Conservation (phyloP, 2,888 invertebrate genomes). For the Scrobipalpa costella region DNA sequence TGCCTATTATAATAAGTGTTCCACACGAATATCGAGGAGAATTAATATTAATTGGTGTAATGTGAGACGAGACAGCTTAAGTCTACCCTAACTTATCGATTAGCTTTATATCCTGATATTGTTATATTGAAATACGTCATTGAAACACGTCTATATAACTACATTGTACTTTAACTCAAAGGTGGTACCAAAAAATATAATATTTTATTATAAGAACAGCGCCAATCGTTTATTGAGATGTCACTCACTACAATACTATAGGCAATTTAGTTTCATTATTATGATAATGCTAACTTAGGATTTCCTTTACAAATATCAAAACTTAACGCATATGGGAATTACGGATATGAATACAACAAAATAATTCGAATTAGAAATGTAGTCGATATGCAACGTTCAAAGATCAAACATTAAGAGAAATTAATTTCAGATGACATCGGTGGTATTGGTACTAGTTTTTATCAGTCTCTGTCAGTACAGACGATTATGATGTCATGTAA, state of each 20-base stretch:
- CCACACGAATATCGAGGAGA: slow-evolving; percentile 70
- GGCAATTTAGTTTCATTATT: slow-evolving; percentile 67
- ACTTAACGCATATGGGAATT: slow-evolving; percentile 69
- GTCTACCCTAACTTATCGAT: slow-evolving; percentile 71
- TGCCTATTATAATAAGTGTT: slow-evolving; percentile 67
- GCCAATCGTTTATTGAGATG: slow-evolving; percentile 71
- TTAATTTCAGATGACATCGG: slow-evolving; percentile 73
- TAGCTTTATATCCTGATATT: slow-evolving; percentile 69
- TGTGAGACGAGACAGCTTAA: slow-evolving; percentile 74
- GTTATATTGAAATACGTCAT: slow-evolving; percentile 69
- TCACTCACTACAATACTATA: slow-evolving; percentile 69
- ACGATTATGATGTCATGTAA: slow-evolving; percentile 52
- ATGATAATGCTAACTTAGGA: slow-evolving; percentile 72
- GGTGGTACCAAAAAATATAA: slow-evolving; percentile 78
- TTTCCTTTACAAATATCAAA: slow-evolving; percentile 56
- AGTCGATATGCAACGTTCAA: slow-evolving; percentile 79
- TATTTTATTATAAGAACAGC: slow-evolving; percentile 64
- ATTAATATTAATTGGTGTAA: slow-evolving; percentile 68
- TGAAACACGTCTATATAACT: slow-evolving; percentile 72
- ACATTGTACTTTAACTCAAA: slow-evolving; percentile 80
- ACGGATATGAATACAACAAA: slow-evolving; percentile 75
- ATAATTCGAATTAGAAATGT: slow-evolving; percentile 78
- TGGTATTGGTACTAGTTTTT: slow-evolving; percentile 61
- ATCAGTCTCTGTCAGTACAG: slow-evolving; percentile 62
- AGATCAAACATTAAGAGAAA: slow-evolving; percentile 65